Base-by-base conservation (phyloP, 2,113 vertebrate genomes). In the Archocentrus centrarchus region DNA sequence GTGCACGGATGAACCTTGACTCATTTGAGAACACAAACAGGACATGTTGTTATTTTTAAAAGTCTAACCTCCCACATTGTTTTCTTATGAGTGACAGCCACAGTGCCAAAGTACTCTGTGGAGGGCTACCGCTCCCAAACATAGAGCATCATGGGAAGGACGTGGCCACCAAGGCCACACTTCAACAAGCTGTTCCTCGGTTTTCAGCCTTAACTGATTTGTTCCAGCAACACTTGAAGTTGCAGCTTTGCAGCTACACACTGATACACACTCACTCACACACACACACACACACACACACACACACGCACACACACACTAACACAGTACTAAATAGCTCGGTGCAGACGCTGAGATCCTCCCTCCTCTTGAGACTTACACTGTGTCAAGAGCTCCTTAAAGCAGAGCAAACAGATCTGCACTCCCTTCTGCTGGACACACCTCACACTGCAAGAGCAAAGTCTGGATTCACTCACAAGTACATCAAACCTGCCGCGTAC, bases 141-240 rank as follows among this genome's bases (percentile, higher is more conserved):
- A 75, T 60, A 81, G 77, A 86, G 89, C 84, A 93, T 89, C 59
- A 82, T 77, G 82, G 84, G 83, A 86, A 85, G 75, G 78, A 81
- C 86, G 60, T 22, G 18, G 22, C 82, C 61, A 75, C 22, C 53
- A 64, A 73, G 44, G 9, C 24, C 35, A 30, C 77, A 76, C 77
- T 83, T 76, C 18, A 35, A 32, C 20, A 78, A 35, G 63, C 77
- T 84, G 53, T 44, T 77, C 20, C 79, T 64, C 2, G 5, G 20
- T 82, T 86, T 84, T 59, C 59, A 64, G 35, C 30, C 15, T 53
- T 73, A 91, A 92, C 73, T 81, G 75, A 87, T 93, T 90, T 37
- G 81, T 92, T 93, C 79, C 78, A 91, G 81, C 79, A 87, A 89
- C 86, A 87, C 82, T 89, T 82, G 57, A 79, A 78, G 59, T 15